These are phyloP conservation scores for Drosophila repleta DNA, from an alignment of 1,140 invertebrate genomes.

Conservation along the genomic window DNA sequence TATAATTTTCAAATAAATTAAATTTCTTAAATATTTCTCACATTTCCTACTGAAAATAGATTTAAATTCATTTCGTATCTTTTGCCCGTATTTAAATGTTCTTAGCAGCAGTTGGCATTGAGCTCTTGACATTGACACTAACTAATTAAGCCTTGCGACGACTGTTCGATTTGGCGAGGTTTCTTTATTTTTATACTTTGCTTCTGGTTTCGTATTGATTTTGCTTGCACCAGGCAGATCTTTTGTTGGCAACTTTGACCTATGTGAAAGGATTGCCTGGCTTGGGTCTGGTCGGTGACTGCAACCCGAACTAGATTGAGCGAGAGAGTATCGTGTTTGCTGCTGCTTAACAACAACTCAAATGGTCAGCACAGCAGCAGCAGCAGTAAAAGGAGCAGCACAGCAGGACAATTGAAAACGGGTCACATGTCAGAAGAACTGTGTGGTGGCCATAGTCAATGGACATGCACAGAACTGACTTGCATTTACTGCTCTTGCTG, in stretches of 20 bases:
- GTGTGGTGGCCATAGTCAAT: slow-evolving; percentile 1
- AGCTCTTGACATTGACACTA: slow-evolving; percentile 23
- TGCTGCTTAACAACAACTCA: slow-evolving; percentile 15
- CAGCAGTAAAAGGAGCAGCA: slow-evolving; percentile 6
- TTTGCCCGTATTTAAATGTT: background rate
- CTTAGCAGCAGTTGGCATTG: slow-evolving; percentile 6
- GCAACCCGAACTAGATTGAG: slow-evolving; percentile 8
- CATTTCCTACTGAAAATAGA: no score
- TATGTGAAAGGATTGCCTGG: slow-evolving; percentile 4
- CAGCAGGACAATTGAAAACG: slow-evolving; percentile 25
- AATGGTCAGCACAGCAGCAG: slow-evolving; percentile 5
- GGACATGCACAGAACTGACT: slow-evolving; percentile 1
- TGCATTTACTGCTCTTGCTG: slow-evolving; percentile 1
- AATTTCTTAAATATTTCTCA: no score
- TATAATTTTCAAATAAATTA: no score
- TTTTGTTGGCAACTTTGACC: slow-evolving; percentile 28
- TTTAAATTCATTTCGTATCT: background rate
- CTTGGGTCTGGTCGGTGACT: background rate
- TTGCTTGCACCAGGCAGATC: slow-evolving; percentile 3
- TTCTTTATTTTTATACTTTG: background rate
- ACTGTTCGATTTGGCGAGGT: background rate
- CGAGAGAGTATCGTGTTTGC: slow-evolving; percentile 27
- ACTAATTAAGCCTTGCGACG: slow-evolving; percentile 35
- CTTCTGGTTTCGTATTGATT: slow-evolving; percentile 6
- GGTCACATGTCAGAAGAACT: slow-evolving; percentile 9